Conservation (phyloP, 2,797 vertebrate species). For the Hyperoplus lanceolatus region DNA sequence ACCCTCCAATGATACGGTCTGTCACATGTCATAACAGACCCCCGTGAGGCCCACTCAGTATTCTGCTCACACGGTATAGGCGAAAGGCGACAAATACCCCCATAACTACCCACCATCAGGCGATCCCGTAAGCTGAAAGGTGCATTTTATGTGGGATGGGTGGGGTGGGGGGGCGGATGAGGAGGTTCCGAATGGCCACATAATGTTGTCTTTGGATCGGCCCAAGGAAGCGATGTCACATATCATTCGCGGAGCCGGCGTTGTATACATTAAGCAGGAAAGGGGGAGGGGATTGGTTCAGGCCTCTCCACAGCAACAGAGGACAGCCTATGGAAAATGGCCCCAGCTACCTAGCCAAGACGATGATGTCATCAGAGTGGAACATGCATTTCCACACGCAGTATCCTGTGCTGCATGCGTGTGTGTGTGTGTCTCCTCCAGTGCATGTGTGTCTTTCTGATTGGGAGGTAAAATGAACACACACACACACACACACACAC, state of each 20-base stretch:
- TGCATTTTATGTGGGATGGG: neutral
- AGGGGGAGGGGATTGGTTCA: conserved; percentile 81
- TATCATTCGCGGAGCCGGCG: conserved; percentile 79
- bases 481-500: conserved; percentile 2
- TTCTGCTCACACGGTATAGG: conserved; percentile 52
- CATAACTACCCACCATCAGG: conserved; percentile 64
- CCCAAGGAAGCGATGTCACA: conserved; percentile 74
- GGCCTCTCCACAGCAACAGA: conserved; percentile 86
- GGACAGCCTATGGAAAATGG: conserved; percentile 86
- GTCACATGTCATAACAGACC: conserved; percentile 60
- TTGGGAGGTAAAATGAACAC: conserved; percentile 34
- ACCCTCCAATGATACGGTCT: conserved; percentile 51
- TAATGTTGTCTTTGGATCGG: conserved; percentile 80
- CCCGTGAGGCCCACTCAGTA: conserved; percentile 52
- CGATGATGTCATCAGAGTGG: conserved; percentile 84
- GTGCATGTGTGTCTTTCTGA: conserved; percentile 18
- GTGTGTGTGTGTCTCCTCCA: neutral
- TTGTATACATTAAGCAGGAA: conserved; percentile 79
- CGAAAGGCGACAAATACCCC: conserved; percentile 53
- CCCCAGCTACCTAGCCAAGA: conserved; percentile 66
- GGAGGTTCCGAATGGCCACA: conserved; percentile 58
- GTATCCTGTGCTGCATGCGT: conserved; percentile 49
- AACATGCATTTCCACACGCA: conserved; percentile 69
- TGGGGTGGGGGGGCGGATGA: no score
- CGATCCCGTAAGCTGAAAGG: conserved; percentile 35